A percentile compares a stretch with the other conserved stretches of the same genome.
Evolutionary conservation across 2,797 vertebrate genomes (phyloP).

Genomic region (Mustela erminea): DNA sequence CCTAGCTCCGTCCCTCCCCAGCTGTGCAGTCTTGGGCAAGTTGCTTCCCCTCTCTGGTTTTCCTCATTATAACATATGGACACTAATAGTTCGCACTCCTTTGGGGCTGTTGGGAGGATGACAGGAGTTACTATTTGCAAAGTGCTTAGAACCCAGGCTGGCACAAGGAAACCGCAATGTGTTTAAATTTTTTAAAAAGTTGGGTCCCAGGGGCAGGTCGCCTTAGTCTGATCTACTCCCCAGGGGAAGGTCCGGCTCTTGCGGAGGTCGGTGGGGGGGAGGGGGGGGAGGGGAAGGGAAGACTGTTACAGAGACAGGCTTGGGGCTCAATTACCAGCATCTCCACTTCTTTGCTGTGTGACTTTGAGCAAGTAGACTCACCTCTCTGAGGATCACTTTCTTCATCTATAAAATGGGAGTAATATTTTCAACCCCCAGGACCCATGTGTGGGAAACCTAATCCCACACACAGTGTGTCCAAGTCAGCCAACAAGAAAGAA

Average conservation of each 20-base stretch:
- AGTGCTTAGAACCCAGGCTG: neutral
- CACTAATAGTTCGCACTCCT: too few relatives aligned
- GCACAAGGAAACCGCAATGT: neutral
- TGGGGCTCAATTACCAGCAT: neutral
- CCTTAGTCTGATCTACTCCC: neutral
- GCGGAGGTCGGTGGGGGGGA: too few relatives aligned
- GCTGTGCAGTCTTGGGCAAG: neutral
- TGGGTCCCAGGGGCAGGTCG: neutral
- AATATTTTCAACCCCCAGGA: neutral
- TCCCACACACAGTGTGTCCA: neutral
- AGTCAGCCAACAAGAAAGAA: neutral
- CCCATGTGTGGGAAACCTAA: neutral
- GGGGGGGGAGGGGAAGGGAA: neutral
- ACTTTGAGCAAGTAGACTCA: neutral
- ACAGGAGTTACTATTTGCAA: neutral
- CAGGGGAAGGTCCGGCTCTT: neutral
- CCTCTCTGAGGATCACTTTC: neutral
- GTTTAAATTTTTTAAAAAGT: neutral
- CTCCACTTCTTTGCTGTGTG: neutral
- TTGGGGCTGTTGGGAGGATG: neutral
- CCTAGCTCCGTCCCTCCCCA: neutral
- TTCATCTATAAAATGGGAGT: neutral
- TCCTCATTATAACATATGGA: neutral
- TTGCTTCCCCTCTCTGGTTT: slow-evolving; percentile 35
- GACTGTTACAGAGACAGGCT: neutral